Evolutionary conservation across 2,888 invertebrate species (phyloP), one percentile per base, ranked within the genome.

Genomic region (Apotomis betuletana): DNA sequence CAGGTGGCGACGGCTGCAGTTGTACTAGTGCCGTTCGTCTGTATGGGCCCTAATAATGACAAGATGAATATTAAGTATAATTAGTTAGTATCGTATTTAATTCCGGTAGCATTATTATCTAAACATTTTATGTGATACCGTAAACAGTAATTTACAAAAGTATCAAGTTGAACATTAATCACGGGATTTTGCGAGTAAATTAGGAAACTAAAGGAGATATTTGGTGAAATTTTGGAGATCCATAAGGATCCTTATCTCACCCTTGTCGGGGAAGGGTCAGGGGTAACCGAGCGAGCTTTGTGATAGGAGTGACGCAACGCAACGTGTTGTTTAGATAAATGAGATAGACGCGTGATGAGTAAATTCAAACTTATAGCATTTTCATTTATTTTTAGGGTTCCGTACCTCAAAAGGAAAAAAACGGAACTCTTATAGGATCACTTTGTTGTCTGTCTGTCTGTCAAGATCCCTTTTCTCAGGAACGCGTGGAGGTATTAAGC

Each of bases 201-300:
- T 75, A 75, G 76, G 57, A 63, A 67, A 74, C 67, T 67, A 60
- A 68, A 69, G 52, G 75, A 75, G 75, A 79, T 77, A 77, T 80
- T 76, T 77, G 75, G 75, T 74, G 72, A 73, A 69, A 76, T 77
- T 77, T 75, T 76, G 70, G 74, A 75, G 82, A 82, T 49, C 9
- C 49, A 9, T 9, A 49, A 49, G 49, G 49, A 49, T 82, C 78
- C 79, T 78, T 81, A 80, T 83, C 81, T 76, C 69, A 78, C 79
- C 80, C 79, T 81, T 75, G 77, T 82, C 78, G 79, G 74, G 69
- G 69, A 75, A 76, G 79, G 81, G 76, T 75, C 76, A 76, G 62
- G 74, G 75, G 70, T 67, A 68, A 68, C 72, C 73, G 70, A 65
- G 65, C 70, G 60, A 71, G 74, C 67, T 75, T 73, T 67, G 70